phyloP scores from a whole-genome alignment of 2,888 invertebrate species.

The Boloria selene region DNA sequence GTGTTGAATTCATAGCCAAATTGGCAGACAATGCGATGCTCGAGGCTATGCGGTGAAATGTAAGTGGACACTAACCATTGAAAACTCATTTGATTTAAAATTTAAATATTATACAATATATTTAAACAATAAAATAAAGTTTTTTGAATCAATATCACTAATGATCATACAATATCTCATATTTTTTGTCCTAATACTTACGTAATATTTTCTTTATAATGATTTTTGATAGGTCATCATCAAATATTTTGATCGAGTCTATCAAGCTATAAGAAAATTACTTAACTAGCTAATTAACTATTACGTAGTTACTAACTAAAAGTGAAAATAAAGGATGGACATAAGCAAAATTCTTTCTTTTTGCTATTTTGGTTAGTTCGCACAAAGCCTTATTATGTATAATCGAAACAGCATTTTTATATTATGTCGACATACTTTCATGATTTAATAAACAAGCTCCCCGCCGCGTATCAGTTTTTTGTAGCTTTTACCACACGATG shows the following conservation, averaged over 20 bases:
- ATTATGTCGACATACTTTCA: slow-evolving; percentile 11
- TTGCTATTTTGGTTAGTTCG: background rate
- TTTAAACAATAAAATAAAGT: too few relatives aligned
- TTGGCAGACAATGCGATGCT: slow-evolving; percentile 12
- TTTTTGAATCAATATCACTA: too few relatives aligned
- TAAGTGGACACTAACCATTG: slow-evolving; percentile 4
- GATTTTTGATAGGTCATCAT: too few relatives aligned
- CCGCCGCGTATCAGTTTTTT: slow-evolving; percentile 18
- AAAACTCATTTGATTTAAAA: slow-evolving; percentile 1
- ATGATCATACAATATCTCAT: too few relatives aligned
- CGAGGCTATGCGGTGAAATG: slow-evolving; percentile 10
- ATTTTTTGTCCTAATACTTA: too few relatives aligned
- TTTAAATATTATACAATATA: background rate
- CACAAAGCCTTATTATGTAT: background rate
- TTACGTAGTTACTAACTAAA: too few relatives aligned
- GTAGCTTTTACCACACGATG: slow-evolving; percentile 10
- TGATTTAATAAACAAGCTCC: slow-evolving; percentile 19
- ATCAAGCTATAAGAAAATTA: too few relatives aligned
- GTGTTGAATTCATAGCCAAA: slow-evolving; percentile 7
- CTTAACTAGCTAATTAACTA: too few relatives aligned
- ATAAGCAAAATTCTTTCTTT: too few relatives aligned
- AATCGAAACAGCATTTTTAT: slow-evolving; percentile 11
- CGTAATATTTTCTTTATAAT: too few relatives aligned
- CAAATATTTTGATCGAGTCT: too few relatives aligned
- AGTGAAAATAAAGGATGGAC: too few relatives aligned